A percentile compares a stretch with the other conserved stretches of the same genome.
Evolutionary conservation across 2,888 invertebrate species (phyloP).

Genomic region (Leptinotarsa peninsularis): DNA sequence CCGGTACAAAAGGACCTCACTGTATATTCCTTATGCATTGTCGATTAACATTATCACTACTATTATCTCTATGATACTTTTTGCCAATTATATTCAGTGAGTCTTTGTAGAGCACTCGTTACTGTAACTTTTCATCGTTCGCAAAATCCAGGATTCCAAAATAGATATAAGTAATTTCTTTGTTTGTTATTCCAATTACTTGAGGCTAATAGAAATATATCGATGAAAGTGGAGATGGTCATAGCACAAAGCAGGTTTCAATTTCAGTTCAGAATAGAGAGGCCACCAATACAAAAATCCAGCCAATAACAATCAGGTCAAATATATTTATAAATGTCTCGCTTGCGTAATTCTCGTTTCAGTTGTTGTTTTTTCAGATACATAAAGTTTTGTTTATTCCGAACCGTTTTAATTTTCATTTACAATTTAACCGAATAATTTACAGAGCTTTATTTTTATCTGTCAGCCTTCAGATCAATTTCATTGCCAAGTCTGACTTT

Average conservation of each 20-base stretch:
- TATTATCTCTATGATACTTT: too few relatives aligned
- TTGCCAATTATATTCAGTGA: too few relatives aligned
- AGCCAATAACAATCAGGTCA: constrained; percentile 18
- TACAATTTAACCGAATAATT: constrained; percentile 12
- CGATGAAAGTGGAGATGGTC: too few relatives aligned
- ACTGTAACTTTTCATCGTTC: too few relatives aligned
- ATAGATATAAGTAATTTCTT: too few relatives aligned
- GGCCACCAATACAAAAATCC: constrained; percentile 11
- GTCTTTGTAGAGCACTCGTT: too few relatives aligned
- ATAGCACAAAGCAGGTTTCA: not conserved
- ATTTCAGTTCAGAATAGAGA: constrained; percentile 8
- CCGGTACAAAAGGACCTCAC: too few relatives aligned
- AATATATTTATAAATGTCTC: constrained; percentile 14
- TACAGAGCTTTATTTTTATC: constrained; percentile 12
- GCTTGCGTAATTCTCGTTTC: constrained; percentile 8
- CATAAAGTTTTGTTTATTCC: constrained; percentile 7
- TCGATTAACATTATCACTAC: too few relatives aligned
- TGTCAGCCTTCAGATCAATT: not conserved
- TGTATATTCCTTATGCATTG: too few relatives aligned
- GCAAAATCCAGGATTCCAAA: too few relatives aligned
- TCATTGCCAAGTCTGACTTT: constrained; percentile 19
- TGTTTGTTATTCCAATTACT: too few relatives aligned
- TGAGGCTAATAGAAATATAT: too few relatives aligned
- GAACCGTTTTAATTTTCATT: constrained; percentile 2
- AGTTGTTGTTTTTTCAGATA: constrained; percentile 4